Conservation (phyloP, 1,140 invertebrate genomes). For the Drosophila sulfurigaster region DNA sequence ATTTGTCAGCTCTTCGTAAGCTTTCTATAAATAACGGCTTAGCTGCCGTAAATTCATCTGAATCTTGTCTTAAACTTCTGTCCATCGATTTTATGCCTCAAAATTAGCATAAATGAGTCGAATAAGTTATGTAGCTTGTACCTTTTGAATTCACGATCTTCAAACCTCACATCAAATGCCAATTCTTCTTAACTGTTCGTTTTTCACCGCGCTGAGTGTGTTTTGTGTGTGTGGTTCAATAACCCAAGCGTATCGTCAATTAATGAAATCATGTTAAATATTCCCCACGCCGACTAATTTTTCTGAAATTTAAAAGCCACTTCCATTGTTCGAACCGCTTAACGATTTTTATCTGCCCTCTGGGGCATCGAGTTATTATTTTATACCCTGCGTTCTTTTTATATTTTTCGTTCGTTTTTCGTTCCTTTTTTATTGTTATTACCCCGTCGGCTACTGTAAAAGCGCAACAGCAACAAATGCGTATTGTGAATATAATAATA, state of each 20-base stretch:
- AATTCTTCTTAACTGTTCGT: slow-evolving; percentile 7
- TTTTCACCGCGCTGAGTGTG: slow-evolving; percentile 6
- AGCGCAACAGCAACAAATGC: slow-evolving; percentile 19
- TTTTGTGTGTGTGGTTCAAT: slow-evolving; percentile 32
- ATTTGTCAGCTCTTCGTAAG: background rate
- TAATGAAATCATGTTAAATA: slow-evolving; percentile 40
- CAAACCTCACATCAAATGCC: slow-evolving; percentile 19
- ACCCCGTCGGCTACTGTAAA: slow-evolving; percentile 30
- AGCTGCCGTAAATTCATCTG: slow-evolving; percentile 19
- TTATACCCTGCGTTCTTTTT: slow-evolving; percentile 1
- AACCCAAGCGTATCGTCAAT: slow-evolving; percentile 38
- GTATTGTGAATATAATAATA: slow-evolving; percentile 15
- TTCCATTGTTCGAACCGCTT: slow-evolving; percentile 32
- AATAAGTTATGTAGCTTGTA: background rate
- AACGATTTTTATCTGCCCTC: slow-evolving; percentile 44
- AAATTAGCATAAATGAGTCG: slow-evolving; percentile 23
- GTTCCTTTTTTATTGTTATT: slow-evolving; percentile 26
- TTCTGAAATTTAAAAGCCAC: slow-evolving; percentile 27
- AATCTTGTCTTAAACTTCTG: slow-evolving; percentile 6
- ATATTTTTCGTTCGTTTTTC: too few species aligned
- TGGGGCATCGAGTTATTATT: slow-evolving; percentile 38
- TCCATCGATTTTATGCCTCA: background rate
- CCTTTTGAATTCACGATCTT: background rate
- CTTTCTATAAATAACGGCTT: slow-evolving; percentile 39
- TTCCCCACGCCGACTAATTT: slow-evolving; percentile 45